Base-by-base conservation (phyloP, 2,797 vertebrate species). In the Crenuchus spilurus region DNA sequence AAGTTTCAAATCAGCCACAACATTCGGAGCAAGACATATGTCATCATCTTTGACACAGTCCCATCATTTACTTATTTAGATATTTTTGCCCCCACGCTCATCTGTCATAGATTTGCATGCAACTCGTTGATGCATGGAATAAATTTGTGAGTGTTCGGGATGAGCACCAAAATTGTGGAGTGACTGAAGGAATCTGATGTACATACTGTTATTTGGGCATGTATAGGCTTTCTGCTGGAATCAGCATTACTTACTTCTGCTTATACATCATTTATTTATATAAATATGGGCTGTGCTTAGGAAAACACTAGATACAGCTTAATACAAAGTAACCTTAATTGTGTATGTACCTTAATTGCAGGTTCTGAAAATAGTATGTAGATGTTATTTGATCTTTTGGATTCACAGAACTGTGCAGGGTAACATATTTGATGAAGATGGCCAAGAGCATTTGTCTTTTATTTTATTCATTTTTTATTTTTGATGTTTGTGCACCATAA, bases 1-100 rank as follows among this genome's bases (percentile, higher is more conserved):
- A 92, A 86, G 88, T 87, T 83, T 85, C 80, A 91, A 87, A 89
- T 89, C 86, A 89, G 84, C 80, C 79, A 79, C 79, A 84, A 81
- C 68, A 84, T 87, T 89, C 88, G 81, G 85, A 88, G 88, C 78
- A 72, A 82, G 88, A 87, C 90, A 90, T 87, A 88, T 91, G 90
- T 87, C 87, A 87, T 85, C 87, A 77, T 84, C 82, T 77, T 86
- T 87, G 86, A 86, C 82, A 86, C 74, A 51, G 28, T 70, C 70
- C 75, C 37, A 22, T 46, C 72, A 39, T 73, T 73, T 58, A 72
- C 60, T 62, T 65, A 79, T 70, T 70, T 63, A 65, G 51, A 39
- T 52, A 31, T 51, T 41, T 55, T 54, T 48, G 24, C 6, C 16
- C n/a, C 14, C 9, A 10, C 16, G 48, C 57, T 55, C 58, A 41